Conservation (phyloP, 2,888 invertebrate genomes). For the Lasioglossum malachurum region DNA sequence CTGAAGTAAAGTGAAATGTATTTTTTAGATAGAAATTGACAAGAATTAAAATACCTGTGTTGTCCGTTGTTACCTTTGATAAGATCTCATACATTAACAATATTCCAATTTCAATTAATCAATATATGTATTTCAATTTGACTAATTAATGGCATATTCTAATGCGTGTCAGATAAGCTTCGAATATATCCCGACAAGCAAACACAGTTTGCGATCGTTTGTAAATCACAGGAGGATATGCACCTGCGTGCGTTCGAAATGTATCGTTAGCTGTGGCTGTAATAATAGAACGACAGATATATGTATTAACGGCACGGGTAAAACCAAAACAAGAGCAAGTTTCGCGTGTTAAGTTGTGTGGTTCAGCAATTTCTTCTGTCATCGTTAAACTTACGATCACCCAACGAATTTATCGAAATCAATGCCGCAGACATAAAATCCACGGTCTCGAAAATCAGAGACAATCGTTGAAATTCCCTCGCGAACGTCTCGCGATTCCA, state of each 20-base stretch:
- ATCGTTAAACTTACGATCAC: not conserved
- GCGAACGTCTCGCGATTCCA: not conserved
- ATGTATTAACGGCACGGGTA: slow-evolving; percentile 1
- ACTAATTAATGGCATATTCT: not conserved
- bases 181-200: not conserved
- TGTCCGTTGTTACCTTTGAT: too few species aligned
- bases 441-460: not conserved
- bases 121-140: not conserved
- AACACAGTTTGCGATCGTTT: not conserved
- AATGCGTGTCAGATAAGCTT: not conserved
- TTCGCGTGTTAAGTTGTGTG: not conserved
- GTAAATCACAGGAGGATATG: not conserved
- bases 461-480: not conserved
- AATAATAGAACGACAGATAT: slow-evolving; percentile 5
- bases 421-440: not conserved
- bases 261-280: not conserved
- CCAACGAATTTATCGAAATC: not conserved
- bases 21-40: not conserved
- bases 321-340: not conserved
- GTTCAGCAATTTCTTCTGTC: not conserved
- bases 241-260: not conserved
- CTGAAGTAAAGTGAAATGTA: too few species aligned
- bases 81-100: too few species aligned
- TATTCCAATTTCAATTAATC: too few species aligned
- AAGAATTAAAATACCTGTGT: not conserved